Percentiles rank a stretch among this genome's conserved stretches.
These are phyloP conservation scores for Pantherophis alleghaniensis DNA, from an alignment of 2,797 vertebrate species.

Conservation along the genomic window DNA sequence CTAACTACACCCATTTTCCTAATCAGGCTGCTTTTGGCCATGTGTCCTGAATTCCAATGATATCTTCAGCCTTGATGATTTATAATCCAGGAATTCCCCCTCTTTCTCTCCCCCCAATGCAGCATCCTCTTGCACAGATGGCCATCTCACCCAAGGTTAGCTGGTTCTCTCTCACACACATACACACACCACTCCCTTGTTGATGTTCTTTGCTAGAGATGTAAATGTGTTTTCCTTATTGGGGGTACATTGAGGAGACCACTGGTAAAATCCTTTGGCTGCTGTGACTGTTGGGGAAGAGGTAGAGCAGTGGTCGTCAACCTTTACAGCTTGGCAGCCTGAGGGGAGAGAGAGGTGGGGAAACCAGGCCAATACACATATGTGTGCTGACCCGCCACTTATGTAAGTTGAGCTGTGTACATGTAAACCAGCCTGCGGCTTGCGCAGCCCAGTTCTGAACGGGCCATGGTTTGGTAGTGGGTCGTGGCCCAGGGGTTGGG, in stretches of 20 bases:
- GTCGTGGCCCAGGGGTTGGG: too few species aligned
- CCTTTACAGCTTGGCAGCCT: too few species aligned
- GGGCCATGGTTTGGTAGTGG: too few species aligned
- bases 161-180: not conserved
- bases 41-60: not conserved
- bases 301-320: not conserved
- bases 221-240: not conserved
- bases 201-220: not conserved
- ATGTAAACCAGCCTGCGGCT: too few species aligned
- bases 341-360: too few species aligned
- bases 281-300: not conserved
- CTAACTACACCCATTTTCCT: not conserved
- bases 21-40: not conserved
- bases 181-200: not conserved
- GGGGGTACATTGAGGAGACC: not conserved
- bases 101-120: not conserved
- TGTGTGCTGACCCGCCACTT: too few species aligned
- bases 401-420: too few species aligned
- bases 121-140: not conserved
- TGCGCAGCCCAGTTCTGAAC: too few species aligned
- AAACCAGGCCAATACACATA: too few species aligned
- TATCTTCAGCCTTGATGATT: not conserved
- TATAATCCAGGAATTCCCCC: not conserved
- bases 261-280: not conserved
- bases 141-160: not conserved